Conservation (phyloP, 2,797 vertebrate genomes). For the Novumbra hubbsi region DNA sequence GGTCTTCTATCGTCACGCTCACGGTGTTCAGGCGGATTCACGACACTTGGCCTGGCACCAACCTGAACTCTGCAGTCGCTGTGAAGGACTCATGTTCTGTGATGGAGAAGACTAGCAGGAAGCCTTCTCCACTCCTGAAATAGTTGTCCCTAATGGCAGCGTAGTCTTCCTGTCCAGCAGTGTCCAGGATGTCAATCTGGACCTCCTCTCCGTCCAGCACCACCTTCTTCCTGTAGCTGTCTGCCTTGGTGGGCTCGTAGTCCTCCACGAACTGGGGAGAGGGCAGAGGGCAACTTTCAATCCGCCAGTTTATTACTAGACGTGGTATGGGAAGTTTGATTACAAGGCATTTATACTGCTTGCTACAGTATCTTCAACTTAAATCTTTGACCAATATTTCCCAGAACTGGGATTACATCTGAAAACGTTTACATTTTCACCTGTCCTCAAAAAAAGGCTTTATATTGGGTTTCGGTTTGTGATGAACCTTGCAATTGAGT, state of each 20-base stretch:
- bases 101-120: constrained; percentile 96
- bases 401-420: too few species aligned
- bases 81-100: constrained; percentile 94
- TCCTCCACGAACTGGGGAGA: constrained; percentile 92
- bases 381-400: too few species aligned
- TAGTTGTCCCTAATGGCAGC: constrained; percentile 99
- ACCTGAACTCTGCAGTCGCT: constrained; percentile 95
- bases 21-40: neutral
- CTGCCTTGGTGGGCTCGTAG: constrained; percentile 98
- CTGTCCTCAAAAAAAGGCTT: too few species aligned
- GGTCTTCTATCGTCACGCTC: neutral
- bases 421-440: too few species aligned
- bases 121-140: constrained; percentile 97
- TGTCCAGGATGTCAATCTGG: constrained; percentile 98
- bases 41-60: neutral
- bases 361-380: too few species aligned
- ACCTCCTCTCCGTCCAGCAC: constrained; percentile 98
- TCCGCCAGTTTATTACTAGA: neutral
- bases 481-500: too few species aligned
- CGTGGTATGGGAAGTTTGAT: too few species aligned
- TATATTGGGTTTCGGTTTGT: too few species aligned
- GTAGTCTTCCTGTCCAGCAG: constrained; percentile 97
- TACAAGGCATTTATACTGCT: too few species aligned
- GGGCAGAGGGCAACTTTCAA: neutral
- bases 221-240: constrained; percentile 99